Evolutionary conservation across 35 echinoderm and acorn worm species (phyloP), one percentile per base, ranked within the genome.

Genomic region (Heliocidaris tuberculata): DNA sequence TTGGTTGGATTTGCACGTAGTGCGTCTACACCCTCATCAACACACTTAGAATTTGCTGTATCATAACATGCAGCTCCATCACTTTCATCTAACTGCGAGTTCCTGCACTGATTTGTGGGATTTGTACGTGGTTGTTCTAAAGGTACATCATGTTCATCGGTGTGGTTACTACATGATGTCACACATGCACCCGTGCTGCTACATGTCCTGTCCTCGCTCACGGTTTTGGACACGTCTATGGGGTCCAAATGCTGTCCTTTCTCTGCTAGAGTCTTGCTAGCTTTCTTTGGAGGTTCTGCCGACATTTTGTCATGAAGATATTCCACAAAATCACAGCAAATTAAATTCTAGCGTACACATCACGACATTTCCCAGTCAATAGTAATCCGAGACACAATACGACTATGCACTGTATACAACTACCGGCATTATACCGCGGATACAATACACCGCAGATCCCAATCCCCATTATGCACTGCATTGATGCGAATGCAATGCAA

Each of bases 191-290:
- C 17, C 7, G 65, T 19, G 27, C 19, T 8, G 27, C 27, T 78
- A 78, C 65, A 42, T 42, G 35, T 42, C 35, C 35, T 42, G 35
- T 42, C 35, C 3, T 42, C 6, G 27, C 65, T 78, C 65, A n/a
- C 65, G n/a, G 65, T 78, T 78, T 78, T 19, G 0, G 65, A 24
- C 65, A 78, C 65, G 21, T 78, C 27, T 7, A 78, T 78, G 4
- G 65, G 65, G 11, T 93, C 50, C 47, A 93, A 59, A 59, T 93
- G 91, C 50, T 93, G 47, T 24, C 91, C 91, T 48, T 93, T 93
- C 24, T 93, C 91, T 13, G 91, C 91, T 16, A 89, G 47, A 4
- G 87, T 35, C 31, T 89, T 89, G 31, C 47, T 32, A 13, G 87
- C 19, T 89, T 89, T 89, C 31, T 17, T 89, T 16, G 31, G 47